Percentiles rank a stretch among this genome's conserved stretches.
Conservation (phyloP, 1,140 invertebrate genomes). For the Eriocheir sinensis region DNA sequence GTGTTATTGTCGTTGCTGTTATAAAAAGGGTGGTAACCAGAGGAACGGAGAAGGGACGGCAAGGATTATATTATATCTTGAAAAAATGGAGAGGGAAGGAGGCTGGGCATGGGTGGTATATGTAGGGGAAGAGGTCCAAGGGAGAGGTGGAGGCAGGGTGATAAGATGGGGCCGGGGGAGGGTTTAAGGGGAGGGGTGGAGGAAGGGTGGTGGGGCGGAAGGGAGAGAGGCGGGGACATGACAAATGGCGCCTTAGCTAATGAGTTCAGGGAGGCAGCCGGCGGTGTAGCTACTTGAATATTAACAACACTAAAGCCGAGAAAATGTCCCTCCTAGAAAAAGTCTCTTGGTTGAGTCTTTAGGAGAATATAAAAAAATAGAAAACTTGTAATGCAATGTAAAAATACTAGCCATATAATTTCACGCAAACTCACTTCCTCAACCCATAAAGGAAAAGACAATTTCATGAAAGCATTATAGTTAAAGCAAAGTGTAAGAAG, state of each 20-base stretch:
- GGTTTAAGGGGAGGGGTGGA: too few species aligned
- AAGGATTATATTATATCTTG: too few species aligned
- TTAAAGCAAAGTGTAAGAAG: not conserved
- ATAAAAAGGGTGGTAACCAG: too few species aligned
- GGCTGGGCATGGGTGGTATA: not conserved
- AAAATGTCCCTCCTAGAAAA: not conserved
- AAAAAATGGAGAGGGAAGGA: too few species aligned
- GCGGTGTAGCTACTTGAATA: constrained; percentile 3
- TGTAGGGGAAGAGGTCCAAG: not conserved
- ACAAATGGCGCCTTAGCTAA: constrained; percentile 5
- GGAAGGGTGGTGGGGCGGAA: too few species aligned
- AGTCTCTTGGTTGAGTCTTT: not conserved
- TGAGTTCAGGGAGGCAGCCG: constrained; percentile 8
- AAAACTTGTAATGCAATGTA: not conserved
- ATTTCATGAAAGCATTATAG: not conserved
- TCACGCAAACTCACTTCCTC: too few species aligned
- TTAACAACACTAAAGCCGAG: constrained; percentile 15
- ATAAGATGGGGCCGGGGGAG: too few species aligned
- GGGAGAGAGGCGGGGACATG: too few species aligned
- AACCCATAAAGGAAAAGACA: too few species aligned
- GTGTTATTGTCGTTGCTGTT: too few species aligned
- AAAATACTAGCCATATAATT: not conserved
- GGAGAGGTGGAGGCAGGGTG: not conserved
- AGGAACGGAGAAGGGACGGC: too few species aligned
- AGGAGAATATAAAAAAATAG: not conserved